Conservation (phyloP, 2,797 vertebrate genomes). For the Oreochromis grahami region DNA sequence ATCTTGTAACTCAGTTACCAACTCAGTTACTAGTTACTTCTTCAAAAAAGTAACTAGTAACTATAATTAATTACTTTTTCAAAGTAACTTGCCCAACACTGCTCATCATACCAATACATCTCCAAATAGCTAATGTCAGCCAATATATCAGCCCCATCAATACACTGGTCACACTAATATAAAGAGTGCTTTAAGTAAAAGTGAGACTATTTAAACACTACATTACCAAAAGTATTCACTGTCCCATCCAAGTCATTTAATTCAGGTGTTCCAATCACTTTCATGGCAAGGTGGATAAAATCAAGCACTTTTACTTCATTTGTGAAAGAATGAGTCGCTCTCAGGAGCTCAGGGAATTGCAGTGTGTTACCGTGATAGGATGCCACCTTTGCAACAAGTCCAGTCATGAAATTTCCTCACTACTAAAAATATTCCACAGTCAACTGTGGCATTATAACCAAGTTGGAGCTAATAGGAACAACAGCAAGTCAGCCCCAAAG, state of each 20-base stretch:
- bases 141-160: background rate
- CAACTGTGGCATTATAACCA: background rate
- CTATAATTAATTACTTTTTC: too few relatives aligned
- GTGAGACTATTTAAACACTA: background rate
- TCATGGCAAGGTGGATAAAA: background rate
- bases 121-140: background rate
- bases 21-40: too few relatives aligned
- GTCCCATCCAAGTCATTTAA: background rate
- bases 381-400: background rate
- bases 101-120: background rate
- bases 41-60: too few relatives aligned
- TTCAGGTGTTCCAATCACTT: background rate
- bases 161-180: background rate
- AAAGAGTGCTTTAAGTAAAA: background rate
- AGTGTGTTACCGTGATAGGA: background rate
- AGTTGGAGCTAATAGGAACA: background rate
- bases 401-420: background rate
- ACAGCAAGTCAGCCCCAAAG: background rate
- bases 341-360: background rate
- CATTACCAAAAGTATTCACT: background rate
- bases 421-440: background rate
- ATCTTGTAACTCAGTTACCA: too few relatives aligned
- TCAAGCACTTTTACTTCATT: background rate
- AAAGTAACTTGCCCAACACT: too few relatives aligned
- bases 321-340: background rate